A percentile compares a stretch with the other conserved stretches of the same genome.
phyloP scores from a whole-genome alignment of 2,113 vertebrate genomes.

The Azemiops feae region DNA sequence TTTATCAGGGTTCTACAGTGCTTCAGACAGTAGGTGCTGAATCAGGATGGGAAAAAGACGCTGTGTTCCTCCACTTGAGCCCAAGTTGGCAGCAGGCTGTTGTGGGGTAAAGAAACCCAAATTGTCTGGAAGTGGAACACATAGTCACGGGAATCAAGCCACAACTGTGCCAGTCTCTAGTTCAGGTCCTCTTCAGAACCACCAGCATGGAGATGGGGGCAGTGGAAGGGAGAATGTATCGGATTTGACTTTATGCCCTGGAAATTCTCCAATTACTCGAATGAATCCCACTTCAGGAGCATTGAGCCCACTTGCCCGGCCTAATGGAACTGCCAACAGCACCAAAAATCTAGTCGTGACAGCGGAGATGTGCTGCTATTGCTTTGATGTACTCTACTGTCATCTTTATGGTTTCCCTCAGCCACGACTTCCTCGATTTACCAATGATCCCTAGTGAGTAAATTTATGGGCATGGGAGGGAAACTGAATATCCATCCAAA shows the following conservation, averaged over 20 bases:
- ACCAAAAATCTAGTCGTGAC: constrained; percentile 83
- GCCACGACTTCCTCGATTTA: constrained; percentile 82
- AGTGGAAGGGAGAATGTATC: constrained; percentile 78
- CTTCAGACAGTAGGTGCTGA: constrained; percentile 68
- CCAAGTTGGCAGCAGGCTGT: constrained; percentile 84
- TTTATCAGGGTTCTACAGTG: constrained; percentile 73
- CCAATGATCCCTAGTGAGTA: constrained; percentile 88
- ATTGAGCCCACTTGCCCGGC: constrained; percentile 76
- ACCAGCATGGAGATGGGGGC: constrained; percentile 80
- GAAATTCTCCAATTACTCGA: constrained; percentile 78
- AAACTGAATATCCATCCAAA: constrained; percentile 21
- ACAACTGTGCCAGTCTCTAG: constrained; percentile 75
- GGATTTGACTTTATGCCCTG: constrained; percentile 79
- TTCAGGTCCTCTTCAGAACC: constrained; percentile 81
- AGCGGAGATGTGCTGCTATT: constrained; percentile 87
- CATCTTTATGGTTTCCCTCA: constrained; percentile 84
- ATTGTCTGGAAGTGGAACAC: constrained; percentile 76
- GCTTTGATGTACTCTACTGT: constrained; percentile 85
- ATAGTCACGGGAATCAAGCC: constrained; percentile 77
- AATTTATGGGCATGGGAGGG: neutral
- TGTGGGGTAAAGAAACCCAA: constrained; percentile 86
- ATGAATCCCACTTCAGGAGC: constrained; percentile 81
- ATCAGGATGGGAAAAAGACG: constrained; percentile 87
- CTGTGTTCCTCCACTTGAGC: constrained; percentile 82
- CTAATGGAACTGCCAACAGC: constrained; percentile 80